Evolutionary conservation across 2,113 vertebrate genomes (phyloP).

Genomic region (Halcyon senegalensis): DNA sequence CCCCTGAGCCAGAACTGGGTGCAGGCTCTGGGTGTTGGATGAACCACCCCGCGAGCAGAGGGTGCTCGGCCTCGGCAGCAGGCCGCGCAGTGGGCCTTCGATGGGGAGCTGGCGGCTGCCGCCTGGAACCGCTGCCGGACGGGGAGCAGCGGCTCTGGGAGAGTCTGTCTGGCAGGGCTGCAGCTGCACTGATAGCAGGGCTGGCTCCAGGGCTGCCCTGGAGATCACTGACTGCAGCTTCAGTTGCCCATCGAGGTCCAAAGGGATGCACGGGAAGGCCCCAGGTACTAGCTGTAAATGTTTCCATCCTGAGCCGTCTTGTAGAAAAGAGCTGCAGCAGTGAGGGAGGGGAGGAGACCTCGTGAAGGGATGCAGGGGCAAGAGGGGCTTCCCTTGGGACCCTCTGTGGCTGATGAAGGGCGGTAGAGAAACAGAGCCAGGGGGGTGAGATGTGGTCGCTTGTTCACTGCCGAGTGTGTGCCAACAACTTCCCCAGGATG

Average conservation of each 20-base stretch:
- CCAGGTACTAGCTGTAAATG: no score
- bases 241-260: rapidly evolving
- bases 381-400: rapidly evolving
- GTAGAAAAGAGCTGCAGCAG: not conserved
- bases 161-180: not conserved
- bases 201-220: not conserved
- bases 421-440: not conserved
- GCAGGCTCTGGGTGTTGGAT: no score
- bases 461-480: not conserved
- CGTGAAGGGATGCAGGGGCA: not conserved
- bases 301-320: not conserved
- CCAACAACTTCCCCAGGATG: not conserved
- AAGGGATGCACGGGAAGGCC: no score
- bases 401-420: rapidly evolving
- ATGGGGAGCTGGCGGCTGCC: not conserved
- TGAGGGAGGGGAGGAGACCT: not conserved
- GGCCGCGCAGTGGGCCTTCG: not conserved
- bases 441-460: not conserved
- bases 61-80: not conserved
- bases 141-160: not conserved
- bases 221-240: not conserved
- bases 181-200: not conserved
- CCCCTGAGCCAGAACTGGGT: no score
- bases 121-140: rapidly evolving
- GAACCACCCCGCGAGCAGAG: not conserved